These are phyloP conservation scores for Metalampra italica DNA, from an alignment of 2,888 invertebrate genomes.

Conservation along the genomic window DNA sequence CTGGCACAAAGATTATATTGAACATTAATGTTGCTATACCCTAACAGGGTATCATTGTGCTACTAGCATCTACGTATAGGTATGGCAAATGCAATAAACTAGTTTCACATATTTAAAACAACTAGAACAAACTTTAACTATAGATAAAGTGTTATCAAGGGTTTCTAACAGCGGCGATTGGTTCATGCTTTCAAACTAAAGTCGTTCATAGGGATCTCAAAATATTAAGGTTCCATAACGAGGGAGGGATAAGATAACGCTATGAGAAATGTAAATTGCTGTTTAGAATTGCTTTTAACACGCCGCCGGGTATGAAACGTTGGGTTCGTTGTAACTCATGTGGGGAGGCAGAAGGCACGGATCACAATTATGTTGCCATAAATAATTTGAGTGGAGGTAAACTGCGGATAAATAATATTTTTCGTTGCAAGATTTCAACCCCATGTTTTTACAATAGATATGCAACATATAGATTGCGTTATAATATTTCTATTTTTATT, in stretches of 20 bases:
- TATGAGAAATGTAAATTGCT: slow-evolving; percentile 60
- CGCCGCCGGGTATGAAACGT: slow-evolving; percentile 38
- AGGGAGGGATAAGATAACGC: slow-evolving; percentile 48
- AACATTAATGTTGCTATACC: too few relatives aligned
- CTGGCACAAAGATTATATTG: too few relatives aligned
- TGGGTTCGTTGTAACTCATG: slow-evolving; percentile 6
- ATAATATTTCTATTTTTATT: too few relatives aligned
- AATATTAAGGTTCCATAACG: slow-evolving; percentile 44
- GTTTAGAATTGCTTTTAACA: slow-evolving; percentile 61
- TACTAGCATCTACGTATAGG: too few relatives aligned
- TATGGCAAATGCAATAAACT: too few relatives aligned
- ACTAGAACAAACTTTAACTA: slow-evolving; percentile 28
- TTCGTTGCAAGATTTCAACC: too few relatives aligned
- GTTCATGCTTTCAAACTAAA: slow-evolving; percentile 54
- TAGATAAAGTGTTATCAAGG: slow-evolving; percentile 41
- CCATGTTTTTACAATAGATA: too few relatives aligned
- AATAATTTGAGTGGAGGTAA: neutral
- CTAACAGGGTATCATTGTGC: too few relatives aligned
- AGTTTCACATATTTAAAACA: slow-evolving; percentile 24
- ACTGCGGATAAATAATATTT: neutral
- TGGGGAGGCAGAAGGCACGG: neutral
- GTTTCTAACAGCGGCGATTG: slow-evolving; percentile 50
- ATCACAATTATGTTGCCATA: slow-evolving; percentile 14
- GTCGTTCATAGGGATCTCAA: slow-evolving; percentile 49
- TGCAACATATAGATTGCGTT: too few relatives aligned